Evolutionary conservation across 2,797 vertebrate genomes (phyloP), one percentile per base, ranked within the genome.

Genomic region (Botia kubotai): DNA sequence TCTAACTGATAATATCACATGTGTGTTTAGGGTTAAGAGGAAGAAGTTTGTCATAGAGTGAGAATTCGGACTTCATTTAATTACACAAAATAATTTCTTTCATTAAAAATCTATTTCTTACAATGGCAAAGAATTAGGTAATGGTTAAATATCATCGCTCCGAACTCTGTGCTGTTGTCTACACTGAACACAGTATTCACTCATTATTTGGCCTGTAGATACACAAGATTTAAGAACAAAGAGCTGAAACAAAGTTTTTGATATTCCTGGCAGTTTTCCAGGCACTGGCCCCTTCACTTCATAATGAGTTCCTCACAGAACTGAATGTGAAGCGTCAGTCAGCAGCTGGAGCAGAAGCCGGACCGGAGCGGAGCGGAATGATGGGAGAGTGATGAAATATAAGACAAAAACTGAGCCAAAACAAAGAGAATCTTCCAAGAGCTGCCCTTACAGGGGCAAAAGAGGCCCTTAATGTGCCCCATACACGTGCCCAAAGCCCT

Each of bases 351-450:
- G 29, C 14, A 53, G 50, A 80, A 66, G 48, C 4, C 29, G 0
- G 16, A 60, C 76, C 63, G 14, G 33, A 21, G 19, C 2, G 10
- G 19, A 33, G 33, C 62, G 69, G 71, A 60, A 83, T 85, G 85
- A 89, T 87, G 79, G 23, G 55, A 69, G 36, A 71, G 84, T 77
- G 87, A 29, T 87, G 87, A 89, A 83, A 82, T 87, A 62, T 80
- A 66, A 77, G 79, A 83, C 77, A 80, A 83, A 77, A 36, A 39
- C 46, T 53, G 3, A 3, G 23, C 14, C 67, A 83, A 80, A 81
- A 14, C 58, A 89, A 84, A 89, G 81, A 83, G 77, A 21, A 57
- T 67, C 23, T 62, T 29, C 58, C 23, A 23, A 11, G 60, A 53
- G 60, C 19, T 36, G 48, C 68, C 53, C 65, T 39, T 52, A 69